These are phyloP conservation scores for Nibea coibor DNA, from an alignment of 2,113 vertebrate genomes.

Conservation along the genomic window DNA sequence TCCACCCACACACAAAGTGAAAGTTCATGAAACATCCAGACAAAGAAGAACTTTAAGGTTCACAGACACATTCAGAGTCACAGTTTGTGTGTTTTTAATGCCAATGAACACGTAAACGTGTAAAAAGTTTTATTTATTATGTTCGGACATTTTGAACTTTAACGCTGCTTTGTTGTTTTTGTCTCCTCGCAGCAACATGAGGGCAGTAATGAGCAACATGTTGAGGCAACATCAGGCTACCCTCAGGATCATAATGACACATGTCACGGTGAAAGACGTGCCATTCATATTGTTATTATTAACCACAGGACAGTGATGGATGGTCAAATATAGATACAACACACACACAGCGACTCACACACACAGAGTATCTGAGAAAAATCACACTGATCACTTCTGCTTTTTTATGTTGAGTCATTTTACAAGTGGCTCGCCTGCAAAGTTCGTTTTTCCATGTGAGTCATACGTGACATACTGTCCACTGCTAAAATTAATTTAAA, in stretches of 20 bases:
- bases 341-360: background rate
- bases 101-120: accelerated
- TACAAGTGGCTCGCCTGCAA: background rate
- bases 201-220: background rate
- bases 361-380: background rate
- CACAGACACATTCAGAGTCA: background rate
- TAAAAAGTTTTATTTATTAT: background rate
- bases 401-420: background rate
- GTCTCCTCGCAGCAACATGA: background rate
- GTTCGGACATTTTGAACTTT: background rate
- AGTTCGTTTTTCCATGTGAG: background rate
- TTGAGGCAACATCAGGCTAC: background rate
- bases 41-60: background rate
- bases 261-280: too few relatives aligned
- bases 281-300: background rate
- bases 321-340: too few relatives aligned
- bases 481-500: background rate
- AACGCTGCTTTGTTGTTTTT: background rate
- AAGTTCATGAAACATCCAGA: constrained; percentile 27
- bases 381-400: background rate
- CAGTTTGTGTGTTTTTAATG: background rate
- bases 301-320: background rate
- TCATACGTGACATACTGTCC: background rate
- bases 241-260: too few relatives aligned
- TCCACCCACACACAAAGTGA: constrained; percentile 27